Conservation (phyloP, 2,113 vertebrate genomes). For the Ictalurus punctatus region DNA sequence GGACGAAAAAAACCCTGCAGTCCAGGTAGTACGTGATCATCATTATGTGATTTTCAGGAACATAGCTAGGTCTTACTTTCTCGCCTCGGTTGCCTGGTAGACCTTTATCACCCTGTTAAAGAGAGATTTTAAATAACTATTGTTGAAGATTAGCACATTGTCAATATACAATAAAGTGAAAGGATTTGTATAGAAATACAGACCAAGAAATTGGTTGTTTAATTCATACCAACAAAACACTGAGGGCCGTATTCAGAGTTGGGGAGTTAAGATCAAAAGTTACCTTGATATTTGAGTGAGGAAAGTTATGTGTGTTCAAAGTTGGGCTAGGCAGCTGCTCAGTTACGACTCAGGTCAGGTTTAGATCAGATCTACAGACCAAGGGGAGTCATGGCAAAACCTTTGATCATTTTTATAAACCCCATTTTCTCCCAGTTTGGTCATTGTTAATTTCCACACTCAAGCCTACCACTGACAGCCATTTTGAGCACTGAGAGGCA, state of each 20-base stretch:
- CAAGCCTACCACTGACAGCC: background rate
- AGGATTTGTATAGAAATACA: background rate
- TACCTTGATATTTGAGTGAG: background rate
- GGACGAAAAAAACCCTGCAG: background rate
- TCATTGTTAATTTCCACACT: background rate
- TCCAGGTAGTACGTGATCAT: background rate
- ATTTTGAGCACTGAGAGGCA: too few species aligned
- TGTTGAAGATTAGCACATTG: background rate
- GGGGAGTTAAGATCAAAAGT: too few species aligned
- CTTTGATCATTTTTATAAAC: background rate
- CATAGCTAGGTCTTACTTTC: slow-evolving; percentile 68
- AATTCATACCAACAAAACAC: background rate
- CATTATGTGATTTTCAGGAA: background rate
- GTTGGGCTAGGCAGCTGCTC: background rate
- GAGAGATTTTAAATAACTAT: slow-evolving; percentile 26
- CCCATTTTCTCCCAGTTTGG: too few species aligned
- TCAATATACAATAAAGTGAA: background rate
- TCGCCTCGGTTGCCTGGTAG: slow-evolving; percentile 80
- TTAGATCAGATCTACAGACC: background rate
- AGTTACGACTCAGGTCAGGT: background rate
- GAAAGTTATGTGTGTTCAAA: background rate
- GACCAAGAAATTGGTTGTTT: background rate
- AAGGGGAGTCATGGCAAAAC: background rate
- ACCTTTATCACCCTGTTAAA: slow-evolving; percentile 79
- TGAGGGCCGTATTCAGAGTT: background rate